These are phyloP conservation scores for Drosophila eohydei DNA, from an alignment of 2,888 invertebrate species.

Conservation along the genomic window DNA sequence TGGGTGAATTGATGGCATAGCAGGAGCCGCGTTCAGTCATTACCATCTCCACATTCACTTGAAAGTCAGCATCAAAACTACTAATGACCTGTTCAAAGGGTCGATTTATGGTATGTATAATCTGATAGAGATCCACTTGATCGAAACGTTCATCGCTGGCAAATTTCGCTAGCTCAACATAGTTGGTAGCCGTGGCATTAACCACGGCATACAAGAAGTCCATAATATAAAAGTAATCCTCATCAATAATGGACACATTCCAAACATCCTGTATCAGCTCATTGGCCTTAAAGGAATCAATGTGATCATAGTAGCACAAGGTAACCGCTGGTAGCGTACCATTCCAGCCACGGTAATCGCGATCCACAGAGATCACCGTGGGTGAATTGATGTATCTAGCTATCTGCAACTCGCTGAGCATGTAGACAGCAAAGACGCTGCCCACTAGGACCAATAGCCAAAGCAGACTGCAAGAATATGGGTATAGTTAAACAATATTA, in stretches of 20 bases:
- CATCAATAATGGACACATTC: conserved; percentile 84
- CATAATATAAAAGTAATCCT: conserved; percentile 85
- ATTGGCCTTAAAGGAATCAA: conserved; percentile 81
- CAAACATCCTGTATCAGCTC: conserved; percentile 82
- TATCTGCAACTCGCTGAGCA: conserved; percentile 73
- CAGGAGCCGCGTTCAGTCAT: conserved; percentile 89
- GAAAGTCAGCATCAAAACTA: conserved; percentile 71
- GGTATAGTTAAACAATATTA: neutral
- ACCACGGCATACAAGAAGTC: conserved; percentile 85
- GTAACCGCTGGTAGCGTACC: conserved; percentile 83
- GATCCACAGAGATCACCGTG: conserved; percentile 83
- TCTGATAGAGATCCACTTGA: conserved; percentile 84
- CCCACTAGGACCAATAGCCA: conserved; percentile 73
- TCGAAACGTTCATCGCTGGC: conserved; percentile 84
- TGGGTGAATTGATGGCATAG: conserved; percentile 87
- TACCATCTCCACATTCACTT: conserved; percentile 81
- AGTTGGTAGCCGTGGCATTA: conserved; percentile 85
- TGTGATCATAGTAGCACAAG: conserved; percentile 82
- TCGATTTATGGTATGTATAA: conserved; percentile 72
- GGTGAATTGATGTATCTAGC: conserved; percentile 79
- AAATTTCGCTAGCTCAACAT: conserved; percentile 84
- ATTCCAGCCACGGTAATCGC: conserved; percentile 84
- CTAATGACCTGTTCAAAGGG: conserved; percentile 78
- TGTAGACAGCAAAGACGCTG: conserved; percentile 68
- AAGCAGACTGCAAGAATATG: conserved; percentile 53